Evolutionary conservation across 1,140 invertebrate genomes (phyloP).

Genomic region (Cecropterus lyciades): DNA sequence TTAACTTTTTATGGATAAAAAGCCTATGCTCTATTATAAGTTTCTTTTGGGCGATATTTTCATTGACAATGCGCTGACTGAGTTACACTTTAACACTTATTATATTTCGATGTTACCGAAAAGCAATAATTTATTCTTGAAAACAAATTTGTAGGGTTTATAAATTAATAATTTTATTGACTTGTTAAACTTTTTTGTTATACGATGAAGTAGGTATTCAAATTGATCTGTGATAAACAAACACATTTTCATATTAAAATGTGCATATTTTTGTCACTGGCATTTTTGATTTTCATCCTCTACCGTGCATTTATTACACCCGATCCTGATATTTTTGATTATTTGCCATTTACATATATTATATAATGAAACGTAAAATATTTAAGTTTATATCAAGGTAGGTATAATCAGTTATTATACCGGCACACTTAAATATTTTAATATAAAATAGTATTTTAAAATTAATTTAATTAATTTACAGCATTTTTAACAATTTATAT

Average conservation of each 20-base stretch:
- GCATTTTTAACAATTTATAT: too few species aligned
- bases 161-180: conserved; percentile 30
- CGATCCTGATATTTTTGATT: conserved; percentile 4
- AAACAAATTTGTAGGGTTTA: conserved; percentile 17
- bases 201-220: conserved; percentile 44
- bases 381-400: too few species aligned
- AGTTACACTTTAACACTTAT: neutral
- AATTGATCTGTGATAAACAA: conserved; percentile 66
- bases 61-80: too few species aligned
- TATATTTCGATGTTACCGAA: neutral
- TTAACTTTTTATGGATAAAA: too few species aligned
- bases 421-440: neutral
- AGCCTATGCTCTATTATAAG: too few species aligned
- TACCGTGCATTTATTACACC: conserved; percentile 33
- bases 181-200: conserved; percentile 50
- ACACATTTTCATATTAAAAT: conserved; percentile 82
- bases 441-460: too few species aligned
- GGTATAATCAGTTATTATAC: neutral
- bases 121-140: neutral
- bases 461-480: too few species aligned
- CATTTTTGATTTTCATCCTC: conserved; percentile 66
- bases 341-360: conserved; percentile 12
- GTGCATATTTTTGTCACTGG: conserved; percentile 59
- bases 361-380: neutral
- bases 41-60: too few species aligned